Percentiles rank a stretch among this genome's conserved stretches.
phyloP scores from a whole-genome alignment of 2,888 invertebrate species.

The Taphrorychus bicolor region DNA sequence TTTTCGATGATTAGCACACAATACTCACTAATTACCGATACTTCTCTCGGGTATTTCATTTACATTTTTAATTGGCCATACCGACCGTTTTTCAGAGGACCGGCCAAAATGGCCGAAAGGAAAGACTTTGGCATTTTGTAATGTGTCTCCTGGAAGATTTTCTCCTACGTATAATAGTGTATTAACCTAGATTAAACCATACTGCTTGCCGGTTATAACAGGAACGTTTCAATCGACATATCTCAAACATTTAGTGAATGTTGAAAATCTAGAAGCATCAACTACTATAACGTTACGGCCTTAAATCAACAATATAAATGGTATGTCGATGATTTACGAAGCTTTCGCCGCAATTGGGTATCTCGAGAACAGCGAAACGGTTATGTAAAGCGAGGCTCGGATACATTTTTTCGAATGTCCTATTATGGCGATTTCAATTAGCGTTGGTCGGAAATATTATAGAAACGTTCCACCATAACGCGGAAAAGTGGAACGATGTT shows the following conservation, averaged over 20 bases:
- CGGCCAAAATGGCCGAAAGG: constrained; percentile 21
- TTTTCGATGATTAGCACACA: constrained; percentile 35
- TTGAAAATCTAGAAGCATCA: not conserved
- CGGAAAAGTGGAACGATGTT: not conserved
- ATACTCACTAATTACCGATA: constrained; percentile 37
- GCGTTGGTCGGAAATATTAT: not conserved
- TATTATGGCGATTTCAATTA: not conserved
- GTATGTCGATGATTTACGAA: not conserved
- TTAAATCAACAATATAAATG: not conserved
- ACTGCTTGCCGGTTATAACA: not conserved
- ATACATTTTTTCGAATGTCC: not conserved
- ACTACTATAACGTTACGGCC: not conserved
- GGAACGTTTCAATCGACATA: not conserved
- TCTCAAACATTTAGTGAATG: not conserved
- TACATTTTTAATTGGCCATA: constrained; percentile 36
- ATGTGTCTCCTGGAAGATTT: no score
- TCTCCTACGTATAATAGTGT: not conserved
- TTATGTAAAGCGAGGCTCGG: not conserved
- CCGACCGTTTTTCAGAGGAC: constrained; percentile 25
- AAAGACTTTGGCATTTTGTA: not conserved
- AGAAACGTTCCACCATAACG: not conserved
- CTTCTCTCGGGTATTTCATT: constrained; percentile 33
- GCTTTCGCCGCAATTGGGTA: not conserved
- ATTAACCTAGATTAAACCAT: not conserved
- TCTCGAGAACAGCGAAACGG: not conserved